phyloP scores from a whole-genome alignment of 2,797 vertebrate species.

The Pseudotriccus pelzelni region DNA sequence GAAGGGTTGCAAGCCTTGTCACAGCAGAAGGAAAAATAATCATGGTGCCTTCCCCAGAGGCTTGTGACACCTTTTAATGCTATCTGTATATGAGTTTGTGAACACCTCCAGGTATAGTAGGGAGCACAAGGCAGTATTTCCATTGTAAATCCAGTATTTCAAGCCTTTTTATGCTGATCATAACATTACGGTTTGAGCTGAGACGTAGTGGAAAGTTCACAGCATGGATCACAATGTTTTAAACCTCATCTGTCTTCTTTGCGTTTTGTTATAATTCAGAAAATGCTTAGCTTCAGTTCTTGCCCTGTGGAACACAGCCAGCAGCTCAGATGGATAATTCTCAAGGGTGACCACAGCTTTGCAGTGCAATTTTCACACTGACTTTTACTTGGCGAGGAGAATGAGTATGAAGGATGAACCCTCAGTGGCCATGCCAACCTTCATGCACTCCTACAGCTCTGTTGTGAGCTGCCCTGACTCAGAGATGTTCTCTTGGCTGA shows the following conservation, averaged over 20 bases:
- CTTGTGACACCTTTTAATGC: background rate
- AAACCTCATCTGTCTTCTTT: conserved; percentile 20
- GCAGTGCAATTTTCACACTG: background rate
- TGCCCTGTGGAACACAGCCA: conserved; percentile 16
- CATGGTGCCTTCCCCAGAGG: background rate
- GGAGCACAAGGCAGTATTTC: background rate
- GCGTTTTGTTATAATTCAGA: conserved; percentile 43
- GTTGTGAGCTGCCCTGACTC: background rate
- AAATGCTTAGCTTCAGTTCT: conserved; percentile 25
- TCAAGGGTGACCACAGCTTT: conserved; percentile 11
- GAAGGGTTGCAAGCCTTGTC: background rate
- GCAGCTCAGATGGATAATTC: conserved; percentile 11
- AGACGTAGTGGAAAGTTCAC: background rate
- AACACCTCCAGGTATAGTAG: background rate
- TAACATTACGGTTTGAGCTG: background rate
- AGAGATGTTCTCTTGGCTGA: fast-evolving
- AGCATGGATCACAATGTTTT: background rate
- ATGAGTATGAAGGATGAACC: background rate
- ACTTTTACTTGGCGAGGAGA: background rate
- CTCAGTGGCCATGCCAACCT: background rate
- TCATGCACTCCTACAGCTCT: background rate
- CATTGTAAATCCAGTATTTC: background rate
- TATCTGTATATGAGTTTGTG: background rate
- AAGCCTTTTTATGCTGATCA: background rate
- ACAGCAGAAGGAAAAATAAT: background rate